A percentile compares a stretch with the other conserved stretches of the same genome.
Evolutionary conservation across 2,888 invertebrate genomes (phyloP).

Genomic region (Mythimna albipuncta): DNA sequence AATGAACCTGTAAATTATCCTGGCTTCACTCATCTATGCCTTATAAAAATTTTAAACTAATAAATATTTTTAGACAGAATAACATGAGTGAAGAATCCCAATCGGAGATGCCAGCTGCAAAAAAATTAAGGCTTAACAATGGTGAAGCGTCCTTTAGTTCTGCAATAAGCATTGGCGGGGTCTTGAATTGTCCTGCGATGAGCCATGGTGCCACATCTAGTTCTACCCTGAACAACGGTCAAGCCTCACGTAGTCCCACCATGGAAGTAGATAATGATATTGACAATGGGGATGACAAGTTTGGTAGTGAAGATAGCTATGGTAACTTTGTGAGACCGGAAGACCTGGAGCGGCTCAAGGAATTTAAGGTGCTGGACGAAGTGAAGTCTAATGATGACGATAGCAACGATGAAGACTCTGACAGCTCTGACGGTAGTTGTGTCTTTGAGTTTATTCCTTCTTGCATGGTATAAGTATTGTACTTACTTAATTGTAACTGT

Average conservation of each 20-base stretch:
- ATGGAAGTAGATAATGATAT: constrained; percentile 44
- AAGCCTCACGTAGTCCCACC: background rate
- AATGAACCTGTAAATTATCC: background rate
- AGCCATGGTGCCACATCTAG: background rate
- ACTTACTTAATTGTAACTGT: background rate
- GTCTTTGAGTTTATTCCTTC: constrained; percentile 36
- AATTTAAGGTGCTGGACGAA: constrained; percentile 87
- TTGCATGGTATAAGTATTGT: constrained; percentile 47
- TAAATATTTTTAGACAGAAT: constrained; percentile 68
- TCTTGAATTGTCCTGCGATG: constrained; percentile 1
- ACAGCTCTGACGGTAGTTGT: constrained; percentile 81
- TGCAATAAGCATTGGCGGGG: background rate
- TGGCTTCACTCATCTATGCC: constrained; percentile 45
- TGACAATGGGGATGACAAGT: constrained; percentile 52
- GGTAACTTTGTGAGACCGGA: constrained; percentile 75
- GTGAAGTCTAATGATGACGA: constrained; percentile 85
- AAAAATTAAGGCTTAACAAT: constrained; percentile 71
- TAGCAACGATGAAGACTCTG: constrained; percentile 81
- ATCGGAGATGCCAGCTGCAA: constrained; percentile 69
- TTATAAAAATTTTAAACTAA: constrained; percentile 52
- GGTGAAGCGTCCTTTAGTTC: constrained; percentile 8
- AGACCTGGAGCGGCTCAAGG: constrained; percentile 80
- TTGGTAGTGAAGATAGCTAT: constrained; percentile 67
- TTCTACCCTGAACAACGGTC: constrained; percentile 41
- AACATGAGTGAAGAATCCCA: constrained; percentile 67